These are phyloP conservation scores for Ochropacha duplaris DNA, from an alignment of 2,888 invertebrate genomes.

Conservation along the genomic window DNA sequence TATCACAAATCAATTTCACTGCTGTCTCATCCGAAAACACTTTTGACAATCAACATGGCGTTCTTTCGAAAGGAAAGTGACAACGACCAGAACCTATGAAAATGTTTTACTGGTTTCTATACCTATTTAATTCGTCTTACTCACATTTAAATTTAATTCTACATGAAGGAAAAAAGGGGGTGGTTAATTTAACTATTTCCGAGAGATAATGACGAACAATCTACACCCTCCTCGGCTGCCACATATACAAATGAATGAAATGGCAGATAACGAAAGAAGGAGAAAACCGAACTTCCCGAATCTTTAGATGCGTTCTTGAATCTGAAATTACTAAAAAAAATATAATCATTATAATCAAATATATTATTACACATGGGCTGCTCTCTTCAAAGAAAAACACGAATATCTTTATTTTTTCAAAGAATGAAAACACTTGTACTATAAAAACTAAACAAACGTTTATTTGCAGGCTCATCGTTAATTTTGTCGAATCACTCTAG, in stretches of 20 bases:
- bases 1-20: constrained; percentile 77
- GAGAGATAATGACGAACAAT: constrained; percentile 64
- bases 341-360: background rate
- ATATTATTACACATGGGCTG: background rate
- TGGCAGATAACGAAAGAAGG: constrained; percentile 50
- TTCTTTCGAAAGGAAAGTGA: constrained; percentile 68
- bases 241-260: constrained; percentile 82
- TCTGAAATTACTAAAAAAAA: constrained; percentile 1
- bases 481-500: too few species aligned
- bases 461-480: too few species aligned
- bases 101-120: constrained; percentile 27
- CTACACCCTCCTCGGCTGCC: constrained; percentile 75
- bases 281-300: constrained; percentile 28
- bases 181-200: constrained; percentile 51
- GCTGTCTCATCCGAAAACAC: constrained; percentile 79
- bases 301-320: constrained; percentile 35
- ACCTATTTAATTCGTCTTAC: constrained; percentile 44
- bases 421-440: too few species aligned
- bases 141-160: constrained; percentile 69
- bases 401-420: too few species aligned
- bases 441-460: too few species aligned
- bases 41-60: constrained; percentile 84
- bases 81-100: constrained; percentile 57
- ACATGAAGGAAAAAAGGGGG: constrained; percentile 66
- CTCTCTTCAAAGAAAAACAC: too few species aligned